phyloP scores from a whole-genome alignment of 2,797 vertebrate species.

The Dipus sagitta region DNA sequence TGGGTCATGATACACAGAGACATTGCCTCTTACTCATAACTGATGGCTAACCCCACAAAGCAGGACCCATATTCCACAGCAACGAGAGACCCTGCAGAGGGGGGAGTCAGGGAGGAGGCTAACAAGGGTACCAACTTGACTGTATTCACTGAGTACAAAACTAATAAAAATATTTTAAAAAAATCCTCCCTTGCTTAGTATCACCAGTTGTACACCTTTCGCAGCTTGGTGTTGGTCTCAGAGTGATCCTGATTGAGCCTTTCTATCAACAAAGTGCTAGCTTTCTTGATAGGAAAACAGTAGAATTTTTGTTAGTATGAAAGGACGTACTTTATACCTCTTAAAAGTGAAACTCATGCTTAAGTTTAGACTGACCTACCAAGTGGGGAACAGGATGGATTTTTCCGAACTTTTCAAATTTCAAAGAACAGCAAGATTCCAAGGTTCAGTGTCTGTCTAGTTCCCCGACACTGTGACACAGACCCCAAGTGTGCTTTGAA shows the following conservation, averaged over 20 bases:
- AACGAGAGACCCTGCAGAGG: too few species aligned
- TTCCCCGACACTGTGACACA: background rate
- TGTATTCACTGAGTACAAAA: too few species aligned
- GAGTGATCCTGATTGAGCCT: background rate
- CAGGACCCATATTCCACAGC: too few species aligned
- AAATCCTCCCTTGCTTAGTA: background rate
- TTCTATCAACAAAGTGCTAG: background rate
- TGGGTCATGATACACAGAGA: too few species aligned
- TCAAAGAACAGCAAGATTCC: slow-evolving; percentile 41
- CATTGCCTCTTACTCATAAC: too few species aligned
- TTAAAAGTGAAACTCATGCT: slow-evolving; percentile 56
- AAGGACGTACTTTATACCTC: background rate
- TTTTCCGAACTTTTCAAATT: slow-evolving; percentile 4
- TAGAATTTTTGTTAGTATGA: slow-evolving; percentile 35
- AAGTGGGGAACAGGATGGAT: background rate
- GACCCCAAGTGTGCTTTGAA: slow-evolving; percentile 50
- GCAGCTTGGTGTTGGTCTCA: background rate
- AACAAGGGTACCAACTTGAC: too few species aligned
- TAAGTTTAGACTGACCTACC: slow-evolving; percentile 33
- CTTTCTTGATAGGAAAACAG: background rate
- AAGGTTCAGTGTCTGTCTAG: background rate
- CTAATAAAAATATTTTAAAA: too few species aligned
- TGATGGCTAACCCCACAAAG: too few species aligned
- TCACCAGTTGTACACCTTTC: background rate
- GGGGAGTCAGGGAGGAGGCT: too few species aligned